Percentiles rank a stretch among this genome's conserved stretches.
phyloP scores from a whole-genome alignment of 1,140 invertebrate genomes.

The Probaryconus sp. region DNA sequence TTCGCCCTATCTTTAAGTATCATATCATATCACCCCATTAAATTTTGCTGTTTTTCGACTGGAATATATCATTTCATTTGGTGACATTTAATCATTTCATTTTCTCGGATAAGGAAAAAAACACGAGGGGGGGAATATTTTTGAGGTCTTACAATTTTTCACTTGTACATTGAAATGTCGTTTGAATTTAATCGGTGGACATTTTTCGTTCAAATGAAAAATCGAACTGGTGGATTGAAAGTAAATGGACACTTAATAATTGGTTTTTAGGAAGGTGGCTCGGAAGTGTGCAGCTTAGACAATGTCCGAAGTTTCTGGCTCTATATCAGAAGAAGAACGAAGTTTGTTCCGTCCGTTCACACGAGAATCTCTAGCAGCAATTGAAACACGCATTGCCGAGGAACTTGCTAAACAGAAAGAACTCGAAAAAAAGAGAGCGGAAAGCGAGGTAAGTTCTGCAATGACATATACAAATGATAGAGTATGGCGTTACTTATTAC shows the following conservation, averaged over 20 bases:
- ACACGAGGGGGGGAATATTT: too few species aligned
- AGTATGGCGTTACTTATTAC: too few species aligned
- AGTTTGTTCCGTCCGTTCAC: conserved; percentile 98
- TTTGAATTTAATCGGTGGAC: conserved; percentile 2
- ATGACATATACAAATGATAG: neutral
- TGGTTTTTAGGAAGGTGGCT: conserved; percentile 77
- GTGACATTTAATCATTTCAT: too few species aligned
- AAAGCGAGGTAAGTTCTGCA: conserved; percentile 87
- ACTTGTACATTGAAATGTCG: too few species aligned
- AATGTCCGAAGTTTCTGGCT: conserved; percentile 94
- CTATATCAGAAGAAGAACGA: conserved; percentile 94
- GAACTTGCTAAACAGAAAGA: conserved; percentile 97
- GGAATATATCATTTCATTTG: too few species aligned
- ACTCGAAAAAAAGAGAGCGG: conserved; percentile 96
- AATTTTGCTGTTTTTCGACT: too few species aligned
- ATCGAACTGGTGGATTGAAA: too few species aligned
- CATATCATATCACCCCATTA: too few species aligned
- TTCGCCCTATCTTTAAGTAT: too few species aligned
- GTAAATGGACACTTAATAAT: too few species aligned
- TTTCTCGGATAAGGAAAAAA: too few species aligned
- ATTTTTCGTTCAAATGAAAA: conserved; percentile 8
- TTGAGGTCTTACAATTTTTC: too few species aligned
- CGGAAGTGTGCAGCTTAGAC: conserved; percentile 78
- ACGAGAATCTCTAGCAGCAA: conserved; percentile 94
- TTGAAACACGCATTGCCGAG: conserved; percentile 95